phyloP scores from a whole-genome alignment of 1,140 invertebrate species.

The Ostrea edulis region DNA sequence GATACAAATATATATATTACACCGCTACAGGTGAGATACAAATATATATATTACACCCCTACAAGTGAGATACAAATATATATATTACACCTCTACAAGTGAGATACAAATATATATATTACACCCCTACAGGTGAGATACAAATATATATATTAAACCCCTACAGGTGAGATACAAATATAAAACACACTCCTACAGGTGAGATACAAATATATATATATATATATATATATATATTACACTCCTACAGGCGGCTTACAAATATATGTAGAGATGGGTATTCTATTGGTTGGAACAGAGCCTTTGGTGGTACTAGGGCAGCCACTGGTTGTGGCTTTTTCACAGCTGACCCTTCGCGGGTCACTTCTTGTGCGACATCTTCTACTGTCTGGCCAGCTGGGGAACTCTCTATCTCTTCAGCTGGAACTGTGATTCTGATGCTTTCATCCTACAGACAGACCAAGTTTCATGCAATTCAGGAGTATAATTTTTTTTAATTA shows the following conservation, averaged over 20 bases:
- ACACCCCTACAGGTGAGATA: too few relatives aligned
- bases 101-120: too few relatives aligned
- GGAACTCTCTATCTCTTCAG: slow-evolving; percentile 38
- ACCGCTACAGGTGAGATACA: too few relatives aligned
- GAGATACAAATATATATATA: too few relatives aligned
- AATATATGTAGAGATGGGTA: slow-evolving; percentile 79
- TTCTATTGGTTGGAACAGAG: slow-evolving; percentile 76
- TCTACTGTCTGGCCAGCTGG: slow-evolving; percentile 42
- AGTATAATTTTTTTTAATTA: not conserved
- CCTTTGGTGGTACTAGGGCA: slow-evolving; percentile 70
- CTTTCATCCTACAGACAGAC: slow-evolving; percentile 48
- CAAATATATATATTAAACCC: too few relatives aligned
- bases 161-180: too few relatives aligned
- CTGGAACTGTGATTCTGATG: slow-evolving; percentile 41
- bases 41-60: too few relatives aligned
- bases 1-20: too few relatives aligned
- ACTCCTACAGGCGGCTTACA: slow-evolving; percentile 71
- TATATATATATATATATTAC: too few relatives aligned
- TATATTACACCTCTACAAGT: too few relatives aligned
- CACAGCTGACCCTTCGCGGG: not conserved
- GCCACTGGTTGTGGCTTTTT: slow-evolving; percentile 44
- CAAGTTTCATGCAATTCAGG: not conserved
- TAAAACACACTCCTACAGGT: too few relatives aligned
- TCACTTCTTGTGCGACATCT: slow-evolving; percentile 30
- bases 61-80: too few relatives aligned